A percentile compares a stretch with the other conserved stretches of the same genome.
phyloP scores from a whole-genome alignment of 2,888 invertebrate species.

The Clepsis dumicolana region DNA sequence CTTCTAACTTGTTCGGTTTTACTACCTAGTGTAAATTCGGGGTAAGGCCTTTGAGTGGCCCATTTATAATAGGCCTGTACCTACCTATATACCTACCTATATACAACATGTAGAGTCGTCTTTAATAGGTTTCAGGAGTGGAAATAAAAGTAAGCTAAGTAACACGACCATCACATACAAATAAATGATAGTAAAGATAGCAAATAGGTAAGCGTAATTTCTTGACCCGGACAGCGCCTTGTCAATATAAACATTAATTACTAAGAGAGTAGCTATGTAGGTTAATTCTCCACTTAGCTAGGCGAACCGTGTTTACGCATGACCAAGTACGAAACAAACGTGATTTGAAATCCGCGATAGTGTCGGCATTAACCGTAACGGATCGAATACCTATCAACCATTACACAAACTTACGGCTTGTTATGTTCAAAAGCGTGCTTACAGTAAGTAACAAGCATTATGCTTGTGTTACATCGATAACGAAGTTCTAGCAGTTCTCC shows the following conservation, averaged over 20 bases:
- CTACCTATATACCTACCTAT: too few species aligned
- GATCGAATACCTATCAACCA: slow-evolving; percentile 41
- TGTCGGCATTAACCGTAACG: slow-evolving; percentile 38
- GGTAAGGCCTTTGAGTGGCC: too few species aligned
- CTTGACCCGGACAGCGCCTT: not conserved
- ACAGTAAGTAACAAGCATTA: slow-evolving; percentile 42
- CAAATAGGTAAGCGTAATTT: not conserved
- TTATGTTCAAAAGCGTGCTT: slow-evolving; percentile 41
- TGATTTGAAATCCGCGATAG: slow-evolving; percentile 39
- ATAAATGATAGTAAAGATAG: too few species aligned
- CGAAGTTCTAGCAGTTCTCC: slow-evolving; percentile 59
- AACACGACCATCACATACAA: too few species aligned
- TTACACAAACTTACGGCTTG: slow-evolving; percentile 42
- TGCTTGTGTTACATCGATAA: slow-evolving; percentile 63
- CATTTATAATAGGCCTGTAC: too few species aligned
- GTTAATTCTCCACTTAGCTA: not conserved
- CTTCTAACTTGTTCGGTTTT: too few species aligned
- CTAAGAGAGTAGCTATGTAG: slow-evolving; percentile 8
- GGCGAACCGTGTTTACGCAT: slow-evolving; percentile 35
- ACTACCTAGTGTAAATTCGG: too few species aligned
- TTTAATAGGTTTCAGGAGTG: too few species aligned
- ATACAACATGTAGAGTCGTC: too few species aligned
- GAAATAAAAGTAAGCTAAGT: too few species aligned
- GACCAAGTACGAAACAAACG: slow-evolving; percentile 39
- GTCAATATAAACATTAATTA: slow-evolving; percentile 22